A percentile compares a stretch with the other conserved stretches of the same genome.
phyloP scores from a whole-genome alignment of 2,113 vertebrate genomes.

The Erythrolamprus reginae region DNA sequence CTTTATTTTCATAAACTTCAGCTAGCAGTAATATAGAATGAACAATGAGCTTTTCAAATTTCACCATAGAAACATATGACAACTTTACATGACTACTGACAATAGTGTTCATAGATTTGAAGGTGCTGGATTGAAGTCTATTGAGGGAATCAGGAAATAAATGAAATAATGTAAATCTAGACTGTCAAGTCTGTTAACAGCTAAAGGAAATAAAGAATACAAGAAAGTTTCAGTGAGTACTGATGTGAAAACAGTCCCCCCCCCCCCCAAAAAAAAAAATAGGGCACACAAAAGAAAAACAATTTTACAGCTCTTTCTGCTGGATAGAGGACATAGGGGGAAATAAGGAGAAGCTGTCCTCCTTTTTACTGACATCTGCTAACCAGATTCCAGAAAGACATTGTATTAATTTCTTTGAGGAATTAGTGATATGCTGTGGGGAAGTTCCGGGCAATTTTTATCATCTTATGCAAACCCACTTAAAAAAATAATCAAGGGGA shows the following conservation, averaged over 20 bases:
- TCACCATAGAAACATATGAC: not conserved
- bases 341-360: not conserved
- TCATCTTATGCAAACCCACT: slow-evolving; percentile 45
- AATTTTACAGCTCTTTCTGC: not conserved
- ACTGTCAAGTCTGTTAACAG: not conserved
- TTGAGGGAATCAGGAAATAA: not conserved
- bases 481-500: slow-evolving; percentile 27
- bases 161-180: not conserved
- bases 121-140: not conserved
- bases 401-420: slow-evolving; percentile 9
- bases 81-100: not conserved
- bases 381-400: slow-evolving; percentile 35
- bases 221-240: not conserved
- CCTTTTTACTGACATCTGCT: not conserved
- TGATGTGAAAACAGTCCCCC: not conserved
- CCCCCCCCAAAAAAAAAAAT: not conserved
- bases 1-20: not conserved
- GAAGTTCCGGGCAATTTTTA: slow-evolving; percentile 23
- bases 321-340: not conserved
- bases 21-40: not conserved
- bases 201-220: not conserved
- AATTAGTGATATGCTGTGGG: slow-evolving; percentile 9
- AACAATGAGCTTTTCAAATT: not conserved
- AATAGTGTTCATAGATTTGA: not conserved
- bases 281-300: not conserved